phyloP scores from a whole-genome alignment of 2,888 invertebrate species.

The Desoria tigrina region DNA sequence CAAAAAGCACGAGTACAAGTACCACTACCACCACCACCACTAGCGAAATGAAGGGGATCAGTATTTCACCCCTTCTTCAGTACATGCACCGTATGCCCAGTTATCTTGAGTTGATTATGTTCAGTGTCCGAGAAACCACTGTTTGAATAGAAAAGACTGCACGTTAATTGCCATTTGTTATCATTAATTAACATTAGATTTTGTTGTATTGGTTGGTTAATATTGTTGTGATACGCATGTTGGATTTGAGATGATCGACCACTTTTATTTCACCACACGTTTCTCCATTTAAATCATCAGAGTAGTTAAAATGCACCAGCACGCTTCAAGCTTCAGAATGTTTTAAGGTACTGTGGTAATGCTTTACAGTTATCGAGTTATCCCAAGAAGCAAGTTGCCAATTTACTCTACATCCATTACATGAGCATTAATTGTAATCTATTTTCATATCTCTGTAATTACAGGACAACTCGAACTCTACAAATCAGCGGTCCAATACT shows the following conservation, averaged over 20 bases:
- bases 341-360: no score
- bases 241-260: conserved; percentile 20
- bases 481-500: conserved; percentile 48
- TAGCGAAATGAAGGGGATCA: conserved; percentile 40
- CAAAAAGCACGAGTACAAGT: conserved; percentile 8
- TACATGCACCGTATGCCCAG: conserved; percentile 53
- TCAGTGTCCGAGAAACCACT: conserved; percentile 52
- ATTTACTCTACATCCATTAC: no score
- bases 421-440: no score
- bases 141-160: conserved; percentile 42
- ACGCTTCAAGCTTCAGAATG: not conserved
- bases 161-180: not conserved
- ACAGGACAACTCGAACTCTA: conserved; percentile 40
- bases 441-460: no score
- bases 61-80: conserved; percentile 49
- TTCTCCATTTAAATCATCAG: not conserved
- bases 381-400: no score
- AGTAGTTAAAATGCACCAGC: not conserved
- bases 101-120: conserved; percentile 51
- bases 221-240: no score
- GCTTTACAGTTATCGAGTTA: no score
- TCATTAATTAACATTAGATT: no score
- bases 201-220: no score
- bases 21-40: conserved; percentile 11
- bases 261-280: not conserved